Evolutionary conservation across 2,113 vertebrate genomes (phyloP), one percentile per base, ranked within the genome.

Genomic region (Daphoenositta chrysoptera): DNA sequence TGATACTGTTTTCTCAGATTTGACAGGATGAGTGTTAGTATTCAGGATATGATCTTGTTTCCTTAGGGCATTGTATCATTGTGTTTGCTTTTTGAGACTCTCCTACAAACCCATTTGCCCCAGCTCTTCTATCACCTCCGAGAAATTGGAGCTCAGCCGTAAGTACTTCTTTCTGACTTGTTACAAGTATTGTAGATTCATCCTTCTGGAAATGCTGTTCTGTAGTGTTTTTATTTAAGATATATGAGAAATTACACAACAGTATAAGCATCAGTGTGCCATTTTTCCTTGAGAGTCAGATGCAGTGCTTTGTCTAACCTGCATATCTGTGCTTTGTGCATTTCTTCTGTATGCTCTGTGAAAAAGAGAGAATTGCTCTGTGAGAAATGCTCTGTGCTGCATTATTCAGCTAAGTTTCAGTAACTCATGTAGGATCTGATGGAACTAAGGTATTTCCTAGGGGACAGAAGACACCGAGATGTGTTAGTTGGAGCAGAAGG

Each of bases 141-240:
- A 83, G 99, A 99, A 98, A 99, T 99, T 15, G 99, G 98, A 48
- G 99, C 99, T n/a, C 99, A 99, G 96, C 99, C 99, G 99, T 99
- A 97, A 99, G 99, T 98, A 89, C 48, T 92, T 96, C 69, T 26
- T 69, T 86, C 50, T 68, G n/a, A 31, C n/a, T 58, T 90, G 19
- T 24, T 47, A 48, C n/a, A 75, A 10, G 23, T 39, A 23, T 35
- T 94, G n/a, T 42, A 68, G 39, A 37, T 75, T 40, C 18, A 61
- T 50, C 80, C 6, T 60, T 81, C 58, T 90, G 57, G 71, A 92
- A 82, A 64, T 53, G 44, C 53, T 65, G 5, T 64, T 77, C 9
- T 42, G 7, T 53, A 26, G 33, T 60, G 20, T 54, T 61, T 79
- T 51, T 47, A 31, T 72, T 58, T 75, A 60, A 92, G 44, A 86